Conservation (phyloP, 1,140 invertebrate genomes). For the Drosophila watanabei region DNA sequence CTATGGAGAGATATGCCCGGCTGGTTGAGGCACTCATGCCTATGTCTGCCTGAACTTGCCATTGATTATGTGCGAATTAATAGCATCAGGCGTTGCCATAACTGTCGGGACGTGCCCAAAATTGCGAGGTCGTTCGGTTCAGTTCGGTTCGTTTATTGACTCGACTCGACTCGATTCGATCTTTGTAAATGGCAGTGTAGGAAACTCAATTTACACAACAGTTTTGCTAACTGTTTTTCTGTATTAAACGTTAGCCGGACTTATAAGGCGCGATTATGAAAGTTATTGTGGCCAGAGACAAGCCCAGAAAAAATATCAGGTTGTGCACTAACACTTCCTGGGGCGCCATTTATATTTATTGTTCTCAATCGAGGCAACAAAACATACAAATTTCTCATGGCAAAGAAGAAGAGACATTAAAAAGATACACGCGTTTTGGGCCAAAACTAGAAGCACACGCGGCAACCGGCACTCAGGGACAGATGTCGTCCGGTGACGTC, state of each 20-base stretch:
- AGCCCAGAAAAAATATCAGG: slow-evolving; percentile 37
- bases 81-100: slow-evolving; percentile 43
- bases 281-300: slow-evolving; percentile 40
- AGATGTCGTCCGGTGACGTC: slow-evolving; percentile 58
- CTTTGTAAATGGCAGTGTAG: slow-evolving; percentile 39
- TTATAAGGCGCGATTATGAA: slow-evolving; percentile 48
- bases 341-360: slow-evolving; percentile 11
- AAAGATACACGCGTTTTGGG: slow-evolving; percentile 38
- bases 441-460: slow-evolving; percentile 17
- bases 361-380: slow-evolving; percentile 19
- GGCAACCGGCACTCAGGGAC: slow-evolving; percentile 17
- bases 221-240: slow-evolving; percentile 51
- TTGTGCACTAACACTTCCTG: slow-evolving; percentile 31
- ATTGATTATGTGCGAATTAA: slow-evolving; percentile 61
- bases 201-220: slow-evolving; percentile 61
- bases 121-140: slow-evolving; percentile 51
- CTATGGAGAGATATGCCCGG: slow-evolving; percentile 42
- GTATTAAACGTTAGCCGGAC: slow-evolving; percentile 37
- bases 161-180: slow-evolving; percentile 48
- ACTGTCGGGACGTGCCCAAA: slow-evolving; percentile 47
- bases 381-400: slow-evolving; percentile 1
- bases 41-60: slow-evolving; percentile 50
- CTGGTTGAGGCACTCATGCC: slow-evolving; percentile 36
- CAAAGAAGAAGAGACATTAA: slow-evolving; percentile 15
- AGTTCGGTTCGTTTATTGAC: slow-evolving; percentile 49